Conservation (phyloP, 2,797 vertebrate genomes). For the Danio choprae region DNA sequence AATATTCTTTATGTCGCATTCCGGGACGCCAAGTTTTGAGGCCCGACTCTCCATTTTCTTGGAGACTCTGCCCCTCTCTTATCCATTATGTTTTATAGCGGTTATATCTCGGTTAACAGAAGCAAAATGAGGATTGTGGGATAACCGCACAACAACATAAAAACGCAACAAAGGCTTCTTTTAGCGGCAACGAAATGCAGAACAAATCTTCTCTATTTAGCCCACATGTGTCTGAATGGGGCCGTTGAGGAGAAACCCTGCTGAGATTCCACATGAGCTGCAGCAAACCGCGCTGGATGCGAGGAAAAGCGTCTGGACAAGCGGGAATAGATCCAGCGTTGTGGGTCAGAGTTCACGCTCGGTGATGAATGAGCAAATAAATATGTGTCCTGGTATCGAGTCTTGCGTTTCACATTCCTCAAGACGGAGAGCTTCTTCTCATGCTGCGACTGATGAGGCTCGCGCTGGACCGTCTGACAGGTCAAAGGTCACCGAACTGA, state of each 20-base stretch:
- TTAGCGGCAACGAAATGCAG: conserved; percentile 32
- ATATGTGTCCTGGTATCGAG: conserved; percentile 68
- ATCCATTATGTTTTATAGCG: conserved; percentile 14
- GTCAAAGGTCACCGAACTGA: conserved; percentile 26
- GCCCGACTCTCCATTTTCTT: conserved; percentile 1
- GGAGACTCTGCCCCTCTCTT: conserved; percentile 1
- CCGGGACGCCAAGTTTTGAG: background rate
- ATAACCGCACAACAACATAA: conserved; percentile 61
- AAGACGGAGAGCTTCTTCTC: conserved; percentile 60
- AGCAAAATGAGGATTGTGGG: background rate
- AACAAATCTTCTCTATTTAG: conserved; percentile 54
- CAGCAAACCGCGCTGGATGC: conserved; percentile 37
- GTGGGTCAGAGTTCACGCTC: conserved; percentile 72
- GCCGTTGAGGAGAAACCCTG: conserved; percentile 46
- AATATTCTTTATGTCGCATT: conserved; percentile 17
- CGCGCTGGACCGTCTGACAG: background rate
- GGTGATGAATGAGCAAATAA: conserved; percentile 81
- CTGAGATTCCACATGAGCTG: conserved; percentile 54
- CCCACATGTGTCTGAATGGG: conserved; percentile 50
- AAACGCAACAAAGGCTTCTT: conserved; percentile 24
- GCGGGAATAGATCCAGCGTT: conserved; percentile 70
- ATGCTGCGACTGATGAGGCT: conserved; percentile 32
- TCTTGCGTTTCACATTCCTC: conserved; percentile 75
- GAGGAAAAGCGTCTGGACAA: conserved; percentile 50
- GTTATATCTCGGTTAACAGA: conserved; percentile 13